Conservation (phyloP, 2,888 invertebrate genomes). For the Cephus pygmeus region DNA sequence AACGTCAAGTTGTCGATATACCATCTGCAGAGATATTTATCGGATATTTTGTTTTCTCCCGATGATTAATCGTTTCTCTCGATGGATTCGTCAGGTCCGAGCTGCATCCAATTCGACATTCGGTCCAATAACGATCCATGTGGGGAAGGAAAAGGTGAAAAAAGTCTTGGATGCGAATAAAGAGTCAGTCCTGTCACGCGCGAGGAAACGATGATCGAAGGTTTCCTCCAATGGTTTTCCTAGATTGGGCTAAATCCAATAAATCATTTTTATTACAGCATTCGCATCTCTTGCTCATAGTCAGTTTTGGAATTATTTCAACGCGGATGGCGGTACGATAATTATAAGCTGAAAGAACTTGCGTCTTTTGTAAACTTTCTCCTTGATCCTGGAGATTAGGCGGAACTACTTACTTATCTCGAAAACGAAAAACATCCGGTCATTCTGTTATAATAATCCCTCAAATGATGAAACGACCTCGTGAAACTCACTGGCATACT, state of each 20-base stretch:
- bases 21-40: neutral
- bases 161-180: neutral
- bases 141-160: neutral
- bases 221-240: neutral
- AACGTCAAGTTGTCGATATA: neutral
- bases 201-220: neutral
- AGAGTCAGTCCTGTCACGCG: neutral
- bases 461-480: too few species aligned
- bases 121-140: neutral
- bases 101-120: neutral
- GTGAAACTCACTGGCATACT: too few species aligned
- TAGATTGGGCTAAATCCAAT: neutral
- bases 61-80: neutral
- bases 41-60: neutral
- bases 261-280: neutral
- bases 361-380: neutral
- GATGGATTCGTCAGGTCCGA: neutral
- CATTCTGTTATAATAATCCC: neutral
- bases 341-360: neutral
- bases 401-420: neutral
- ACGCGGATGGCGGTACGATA: neutral
- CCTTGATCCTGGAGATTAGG: neutral
- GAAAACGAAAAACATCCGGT: neutral
- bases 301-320: neutral
- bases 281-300: neutral